Conservation (phyloP, 2,888 invertebrate species). For the Flexamia atlantica region DNA sequence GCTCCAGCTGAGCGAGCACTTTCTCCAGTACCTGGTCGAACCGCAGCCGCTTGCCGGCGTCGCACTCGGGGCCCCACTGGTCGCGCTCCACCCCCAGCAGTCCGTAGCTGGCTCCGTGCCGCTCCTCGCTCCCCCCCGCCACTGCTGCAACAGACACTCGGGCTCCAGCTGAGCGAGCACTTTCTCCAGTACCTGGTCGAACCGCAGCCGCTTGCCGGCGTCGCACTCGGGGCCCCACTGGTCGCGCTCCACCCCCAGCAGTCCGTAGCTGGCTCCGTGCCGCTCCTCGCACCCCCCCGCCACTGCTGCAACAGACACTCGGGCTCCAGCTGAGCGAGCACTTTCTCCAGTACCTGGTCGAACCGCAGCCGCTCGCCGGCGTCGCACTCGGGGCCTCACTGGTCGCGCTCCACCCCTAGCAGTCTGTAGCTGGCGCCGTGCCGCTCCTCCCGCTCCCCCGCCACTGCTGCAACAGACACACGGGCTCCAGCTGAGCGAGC, state of each 20-base stretch:
- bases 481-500: slow-evolving; percentile 85
- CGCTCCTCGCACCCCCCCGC: not conserved
- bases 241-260: slow-evolving; percentile 80
- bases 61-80: slow-evolving; percentile 81
- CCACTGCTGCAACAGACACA: not conserved
- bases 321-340: slow-evolving; percentile 89
- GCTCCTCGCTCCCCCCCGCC: not conserved
- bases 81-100: slow-evolving; percentile 80
- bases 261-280: slow-evolving; percentile 70
- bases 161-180: slow-evolving; percentile 88
- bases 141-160: no score
- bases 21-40: no score
- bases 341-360: no score
- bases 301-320: not conserved
- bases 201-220: slow-evolving; percentile 78
- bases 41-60: slow-evolving; percentile 78
- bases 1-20: slow-evolving; percentile 88
- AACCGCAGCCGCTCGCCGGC: slow-evolving; percentile 78
- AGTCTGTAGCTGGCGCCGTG: slow-evolving; percentile 70
- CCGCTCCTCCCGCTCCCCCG: not conserved
- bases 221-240: slow-evolving; percentile 82
- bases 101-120: slow-evolving; percentile 70
- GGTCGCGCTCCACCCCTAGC: slow-evolving; percentile 81
- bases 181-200: no score
- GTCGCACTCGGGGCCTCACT: slow-evolving; percentile 81